Percentiles rank a stretch among this genome's conserved stretches.
These are phyloP conservation scores for Podarcis cretensis DNA, from an alignment of 2,113 vertebrate species.

Conservation along the genomic window DNA sequence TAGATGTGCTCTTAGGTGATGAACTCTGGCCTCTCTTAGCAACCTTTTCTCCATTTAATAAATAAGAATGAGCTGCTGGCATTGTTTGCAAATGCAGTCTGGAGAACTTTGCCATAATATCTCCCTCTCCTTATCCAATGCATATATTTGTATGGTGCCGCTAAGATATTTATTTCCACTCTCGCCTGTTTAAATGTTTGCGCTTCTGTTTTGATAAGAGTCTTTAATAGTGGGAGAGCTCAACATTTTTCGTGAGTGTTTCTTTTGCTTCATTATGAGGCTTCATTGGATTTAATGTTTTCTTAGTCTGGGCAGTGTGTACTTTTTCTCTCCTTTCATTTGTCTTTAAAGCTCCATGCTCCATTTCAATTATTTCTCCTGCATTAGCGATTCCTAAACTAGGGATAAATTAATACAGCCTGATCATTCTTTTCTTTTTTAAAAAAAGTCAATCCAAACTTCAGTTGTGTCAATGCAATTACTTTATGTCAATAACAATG, in stretches of 20 bases:
- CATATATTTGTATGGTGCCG: no score
- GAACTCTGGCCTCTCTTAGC: background rate
- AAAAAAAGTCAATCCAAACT: background rate
- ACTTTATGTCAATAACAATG: background rate
- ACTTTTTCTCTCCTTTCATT: constrained; percentile 4
- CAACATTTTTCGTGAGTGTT: constrained; percentile 7
- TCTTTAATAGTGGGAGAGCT: constrained; percentile 33
- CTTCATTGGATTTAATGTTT: constrained; percentile 33
- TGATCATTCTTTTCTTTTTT: background rate
- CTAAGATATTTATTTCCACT: background rate
- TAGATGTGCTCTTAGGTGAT: background rate
- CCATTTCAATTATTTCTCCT: constrained; percentile 4
- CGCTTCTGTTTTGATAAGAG: constrained; percentile 5
- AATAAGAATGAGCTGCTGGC: background rate
- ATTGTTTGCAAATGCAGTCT: background rate
- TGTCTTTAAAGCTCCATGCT: background rate
- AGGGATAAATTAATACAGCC: background rate
- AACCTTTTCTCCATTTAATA: constrained; percentile 19
- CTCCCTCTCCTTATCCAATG: background rate
- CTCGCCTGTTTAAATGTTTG: constrained; percentile 23
- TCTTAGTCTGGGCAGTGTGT: constrained; percentile 13
- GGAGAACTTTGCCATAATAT: background rate
- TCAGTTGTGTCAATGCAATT: background rate
- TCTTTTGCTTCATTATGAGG: constrained; percentile 43
- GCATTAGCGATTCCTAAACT: background rate